Evolutionary conservation across 2,113 vertebrate genomes (phyloP).

Genomic region (Alouatta palliata): DNA sequence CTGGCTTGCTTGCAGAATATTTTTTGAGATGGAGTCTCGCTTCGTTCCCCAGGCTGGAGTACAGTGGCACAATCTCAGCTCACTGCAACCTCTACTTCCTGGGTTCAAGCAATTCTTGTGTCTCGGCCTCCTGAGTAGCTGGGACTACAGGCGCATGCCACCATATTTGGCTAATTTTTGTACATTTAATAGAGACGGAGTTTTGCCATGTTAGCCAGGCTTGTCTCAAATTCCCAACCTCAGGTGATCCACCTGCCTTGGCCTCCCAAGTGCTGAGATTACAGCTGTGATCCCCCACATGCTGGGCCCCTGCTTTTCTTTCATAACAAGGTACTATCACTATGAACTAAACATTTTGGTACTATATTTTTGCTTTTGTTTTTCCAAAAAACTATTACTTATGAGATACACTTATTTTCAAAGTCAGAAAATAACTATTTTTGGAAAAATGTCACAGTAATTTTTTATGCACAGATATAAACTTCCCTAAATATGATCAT

Average conservation of each 20-base stretch:
- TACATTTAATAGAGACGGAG: background rate
- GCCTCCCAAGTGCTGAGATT: background rate
- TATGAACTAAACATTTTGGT: background rate
- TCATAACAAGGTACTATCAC: background rate
- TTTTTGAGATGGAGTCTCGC: background rate
- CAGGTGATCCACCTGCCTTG: background rate
- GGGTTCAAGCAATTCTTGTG: background rate
- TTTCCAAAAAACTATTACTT: background rate
- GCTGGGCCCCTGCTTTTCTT: background rate
- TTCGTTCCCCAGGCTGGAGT: background rate
- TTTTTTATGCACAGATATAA: background rate
- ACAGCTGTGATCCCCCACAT: no score
- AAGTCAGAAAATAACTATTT: background rate
- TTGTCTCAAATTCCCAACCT: background rate
- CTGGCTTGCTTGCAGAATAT: background rate
- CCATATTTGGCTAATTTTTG: background rate
- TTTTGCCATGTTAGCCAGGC: background rate
- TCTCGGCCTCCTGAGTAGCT: background rate
- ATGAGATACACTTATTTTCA: background rate
- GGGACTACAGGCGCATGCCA: background rate
- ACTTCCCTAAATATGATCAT: background rate
- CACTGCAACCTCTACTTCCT: background rate
- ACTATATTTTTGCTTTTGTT: background rate
- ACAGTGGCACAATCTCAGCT: background rate
- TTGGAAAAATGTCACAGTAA: background rate